Base-by-base conservation (phyloP, 2,113 vertebrate genomes). In the Tupaia chinensis region DNA sequence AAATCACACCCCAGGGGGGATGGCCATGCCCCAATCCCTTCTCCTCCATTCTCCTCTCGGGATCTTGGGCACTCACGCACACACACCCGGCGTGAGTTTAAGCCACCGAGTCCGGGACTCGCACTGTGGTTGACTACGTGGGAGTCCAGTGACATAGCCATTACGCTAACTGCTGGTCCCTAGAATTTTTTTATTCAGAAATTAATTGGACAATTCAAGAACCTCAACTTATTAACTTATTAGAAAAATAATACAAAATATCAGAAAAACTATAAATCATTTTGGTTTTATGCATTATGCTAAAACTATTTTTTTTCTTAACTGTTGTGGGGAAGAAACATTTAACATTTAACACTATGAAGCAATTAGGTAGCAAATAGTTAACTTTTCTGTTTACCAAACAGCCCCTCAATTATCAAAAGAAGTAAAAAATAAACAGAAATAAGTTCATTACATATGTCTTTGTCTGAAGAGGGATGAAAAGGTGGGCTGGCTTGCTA, bases 131-230 rank as follows among this genome's bases (percentile, higher is more conserved):
- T 5, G 44, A 44, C 44, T 44, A 44, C 44, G 5, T 44, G 44
- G 44, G 44, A 44, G 44, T 44, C 44, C 44, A 44, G 44, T 5
- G 44, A 44, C 44, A 44, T 44, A 44, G 44, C 44, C 44, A 44
- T 44, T 44, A 44, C 44, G 44, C 44, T 44, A 44, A 44, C 44
- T 44, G 44, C 44, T 44, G 44, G 44, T 44, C 44, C 44, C 76
- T n/a, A 15, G n/a, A 78, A 19, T n/a, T 58, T 78, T 83, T 83
- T 87, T 56, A 66, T 87, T 53, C 60, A 63, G 20, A 56, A 23
- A 32, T 84, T 94, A 92, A 73, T 78, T 93, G 54, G n/a, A 92
- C 44, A 78, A 58, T 70, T 69, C 54, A 82, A 91, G 34, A 83
- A 10, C 22, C 9, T 78, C 70, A 23, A 82, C 76, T 80, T 91